Evolutionary conservation across 1,140 invertebrate species (phyloP), one percentile per base, ranked within the genome.

Genomic region (Cephus cinctus): DNA sequence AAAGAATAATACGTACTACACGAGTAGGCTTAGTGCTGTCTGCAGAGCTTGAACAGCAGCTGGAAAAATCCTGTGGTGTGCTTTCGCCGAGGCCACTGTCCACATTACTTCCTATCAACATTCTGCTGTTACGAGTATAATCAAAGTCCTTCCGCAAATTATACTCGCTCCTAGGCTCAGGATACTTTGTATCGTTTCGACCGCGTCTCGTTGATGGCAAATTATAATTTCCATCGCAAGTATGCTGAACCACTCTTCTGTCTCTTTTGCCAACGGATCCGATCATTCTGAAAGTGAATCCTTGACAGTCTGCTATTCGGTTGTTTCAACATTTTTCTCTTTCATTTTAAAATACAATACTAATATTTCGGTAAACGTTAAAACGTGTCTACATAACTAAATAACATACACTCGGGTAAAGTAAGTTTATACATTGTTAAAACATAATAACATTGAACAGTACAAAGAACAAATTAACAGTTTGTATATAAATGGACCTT

Each of bases 31-130:
- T 71, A 52, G 69, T 66, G 60, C 73, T 77, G 64, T 76, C 73
- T 52, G 71, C 72, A 44, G 73, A 76, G 52, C 75, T 77, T 49
- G 75, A 77, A 56, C 72, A 75, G 59, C 73, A 76, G 55, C 73
- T 76, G 54, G 75, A 77, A 61, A 76, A 76, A 57, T 77, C 73
- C 57, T 77, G 75, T n/a, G 73, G 68, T 43, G 72, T 77, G 55
- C 73, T 77, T 58, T 77, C 75, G 40, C 73, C 75, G 43, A 77
- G 63, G 54, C 75, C 75, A 49, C 73, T 76, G 65, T 76, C 73
- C 49, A 64, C 63, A 53, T 73, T 71, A 68, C 58, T 73, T 49
- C 65, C 66, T 64, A 74, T 63, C 46, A 72, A 63, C 57, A 73
- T 63, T 71, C 70, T 69, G 59, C 63, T 67, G 61, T 67, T 75